Conservation (phyloP, 2,888 invertebrate genomes). For the Lamproptera curius region DNA sequence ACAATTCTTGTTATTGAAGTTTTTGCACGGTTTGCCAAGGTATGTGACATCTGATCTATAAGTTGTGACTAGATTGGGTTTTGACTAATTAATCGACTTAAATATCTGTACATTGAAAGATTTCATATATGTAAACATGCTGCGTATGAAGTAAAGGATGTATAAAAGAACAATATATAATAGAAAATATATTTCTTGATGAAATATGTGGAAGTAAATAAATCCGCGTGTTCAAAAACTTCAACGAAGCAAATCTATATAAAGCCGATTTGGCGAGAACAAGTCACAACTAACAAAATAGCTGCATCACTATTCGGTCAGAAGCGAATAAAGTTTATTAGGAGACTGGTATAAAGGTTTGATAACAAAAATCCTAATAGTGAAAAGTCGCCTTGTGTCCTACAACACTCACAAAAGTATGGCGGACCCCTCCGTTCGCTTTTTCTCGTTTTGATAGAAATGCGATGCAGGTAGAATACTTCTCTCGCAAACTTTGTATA, state of each 20-base stretch:
- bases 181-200: no score
- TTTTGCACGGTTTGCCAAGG: no score
- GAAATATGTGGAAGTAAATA: no score
- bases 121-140: no score
- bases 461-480: conserved; percentile 63
- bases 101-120: no score
- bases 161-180: no score
- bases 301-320: conserved; percentile 36
- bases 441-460: conserved; percentile 65
- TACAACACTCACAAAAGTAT: conserved; percentile 58
- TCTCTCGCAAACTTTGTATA: conserved; percentile 59
- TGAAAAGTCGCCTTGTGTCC: conserved; percentile 68
- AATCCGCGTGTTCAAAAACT: no score
- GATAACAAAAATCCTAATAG: conserved; percentile 61
- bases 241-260: conserved; percentile 13
- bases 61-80: no score
- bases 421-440: conserved; percentile 63
- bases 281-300: conserved; percentile 31
- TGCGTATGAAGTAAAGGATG: no score
- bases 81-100: no score
- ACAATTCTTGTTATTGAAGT: no score
- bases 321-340: conserved; percentile 73
- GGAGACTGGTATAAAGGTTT: conserved; percentile 68
- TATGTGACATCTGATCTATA: no score
- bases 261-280: conserved; percentile 12